phyloP scores from a whole-genome alignment of 1,140 invertebrate genomes.

The Belonocnema kinseyi region DNA sequence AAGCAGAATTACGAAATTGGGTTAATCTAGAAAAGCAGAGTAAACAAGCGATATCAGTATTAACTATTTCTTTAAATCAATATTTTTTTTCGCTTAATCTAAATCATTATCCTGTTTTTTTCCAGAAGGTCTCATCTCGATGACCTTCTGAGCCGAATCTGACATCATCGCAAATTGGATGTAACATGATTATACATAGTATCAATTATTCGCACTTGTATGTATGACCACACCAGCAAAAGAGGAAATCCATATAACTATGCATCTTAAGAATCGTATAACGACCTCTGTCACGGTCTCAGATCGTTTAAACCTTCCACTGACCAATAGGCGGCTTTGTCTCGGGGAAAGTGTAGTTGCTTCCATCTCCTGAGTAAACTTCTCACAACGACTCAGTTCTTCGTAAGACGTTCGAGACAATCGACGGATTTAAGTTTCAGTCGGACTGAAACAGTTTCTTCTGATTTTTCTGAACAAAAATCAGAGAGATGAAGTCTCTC shows the following conservation, averaged over 20 bases:
- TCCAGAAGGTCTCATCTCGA: slow-evolving; percentile 2
- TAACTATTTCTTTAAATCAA: neutral
- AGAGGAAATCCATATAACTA: too few relatives aligned
- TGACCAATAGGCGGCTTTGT: slow-evolving; percentile 41
- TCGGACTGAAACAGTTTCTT: neutral
- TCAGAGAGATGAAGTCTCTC: slow-evolving; percentile 41
- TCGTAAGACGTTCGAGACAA: slow-evolving; percentile 37
- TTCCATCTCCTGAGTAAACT: neutral
- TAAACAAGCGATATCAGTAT: neutral
- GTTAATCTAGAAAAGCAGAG: neutral
- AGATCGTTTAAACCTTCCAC: neutral
- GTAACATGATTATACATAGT: too few relatives aligned
- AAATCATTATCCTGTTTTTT: neutral
- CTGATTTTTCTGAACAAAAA: neutral
- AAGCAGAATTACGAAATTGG: neutral
- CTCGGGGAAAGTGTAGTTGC: slow-evolving; percentile 54
- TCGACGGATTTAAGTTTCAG: neutral
- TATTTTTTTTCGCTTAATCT: neutral
- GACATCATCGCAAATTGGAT: slow-evolving; percentile 6
- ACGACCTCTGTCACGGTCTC: slow-evolving; percentile 39
- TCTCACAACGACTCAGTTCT: slow-evolving; percentile 44
- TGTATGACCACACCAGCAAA: too few relatives aligned
- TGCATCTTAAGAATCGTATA: slow-evolving; percentile 18
- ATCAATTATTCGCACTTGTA: too few relatives aligned
- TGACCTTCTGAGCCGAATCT: slow-evolving; percentile 7